These are phyloP conservation scores for Phylloscopus collybita DNA, from an alignment of 2,797 vertebrate species.

Conservation along the genomic window DNA sequence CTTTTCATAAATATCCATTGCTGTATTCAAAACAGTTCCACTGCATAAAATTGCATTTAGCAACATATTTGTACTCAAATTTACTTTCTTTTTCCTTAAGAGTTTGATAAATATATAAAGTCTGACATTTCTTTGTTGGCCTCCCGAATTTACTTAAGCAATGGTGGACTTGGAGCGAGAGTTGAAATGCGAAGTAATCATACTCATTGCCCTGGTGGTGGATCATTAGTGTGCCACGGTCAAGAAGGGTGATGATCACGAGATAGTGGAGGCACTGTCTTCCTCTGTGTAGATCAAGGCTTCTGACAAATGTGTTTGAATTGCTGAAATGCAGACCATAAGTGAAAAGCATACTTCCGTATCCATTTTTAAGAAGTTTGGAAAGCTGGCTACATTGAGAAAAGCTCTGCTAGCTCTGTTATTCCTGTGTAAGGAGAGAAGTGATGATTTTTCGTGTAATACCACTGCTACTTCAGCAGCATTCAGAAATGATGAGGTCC, in stretches of 20 bases:
- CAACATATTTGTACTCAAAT: not conserved
- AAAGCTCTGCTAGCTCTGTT: not conserved
- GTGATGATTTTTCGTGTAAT: not conserved
- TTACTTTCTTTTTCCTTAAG: not conserved
- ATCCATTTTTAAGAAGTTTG: not conserved
- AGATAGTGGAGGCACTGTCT: not conserved
- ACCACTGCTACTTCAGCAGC: not conserved
- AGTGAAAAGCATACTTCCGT: not conserved
- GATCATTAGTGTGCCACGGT: not conserved
- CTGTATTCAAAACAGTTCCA: not conserved
- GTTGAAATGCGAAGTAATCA: not conserved
- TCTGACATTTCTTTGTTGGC: not conserved
- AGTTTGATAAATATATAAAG: not conserved
- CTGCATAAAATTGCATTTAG: not conserved
- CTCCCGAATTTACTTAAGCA: not conserved
- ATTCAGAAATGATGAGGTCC: not conserved
- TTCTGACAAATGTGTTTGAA: not conserved
- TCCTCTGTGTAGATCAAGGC: not conserved
- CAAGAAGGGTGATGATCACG: not conserved
- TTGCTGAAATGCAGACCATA: not conserved
- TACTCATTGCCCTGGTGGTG: fast-evolving
- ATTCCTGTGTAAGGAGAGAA: not conserved
- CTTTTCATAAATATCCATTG: not conserved
- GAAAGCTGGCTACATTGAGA: not conserved
- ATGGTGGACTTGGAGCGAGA: fast-evolving